Evolutionary conservation across 2,888 invertebrate species (phyloP).

Genomic region (Apomyelois bistriatella): DNA sequence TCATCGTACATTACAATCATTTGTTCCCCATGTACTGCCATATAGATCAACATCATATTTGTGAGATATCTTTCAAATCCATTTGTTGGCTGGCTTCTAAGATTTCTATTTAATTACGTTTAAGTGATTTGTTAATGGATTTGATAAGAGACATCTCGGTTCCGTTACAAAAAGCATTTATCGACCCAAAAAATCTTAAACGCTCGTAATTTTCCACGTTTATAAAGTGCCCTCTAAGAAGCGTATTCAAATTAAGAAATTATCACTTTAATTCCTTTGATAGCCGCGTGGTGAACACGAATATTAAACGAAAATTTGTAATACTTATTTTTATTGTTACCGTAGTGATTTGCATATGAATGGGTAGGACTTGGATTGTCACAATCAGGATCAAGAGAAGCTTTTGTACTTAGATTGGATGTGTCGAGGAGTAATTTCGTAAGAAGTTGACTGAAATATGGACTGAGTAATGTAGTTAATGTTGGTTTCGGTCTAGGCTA

Average conservation of each 20-base stretch:
- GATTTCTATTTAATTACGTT: constrained; percentile 50
- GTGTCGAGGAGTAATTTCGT: constrained; percentile 69
- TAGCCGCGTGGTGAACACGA: constrained; percentile 20
- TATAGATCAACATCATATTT: constrained; percentile 32
- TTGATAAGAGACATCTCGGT: constrained; percentile 32
- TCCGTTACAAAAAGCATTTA: constrained; percentile 42
- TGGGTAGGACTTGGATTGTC: constrained; percentile 29
- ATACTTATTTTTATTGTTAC: constrained; percentile 18
- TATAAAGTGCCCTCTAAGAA: constrained; percentile 38
- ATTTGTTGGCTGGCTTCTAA: constrained; percentile 35
- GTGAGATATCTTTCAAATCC: constrained; percentile 32
- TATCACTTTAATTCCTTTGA: constrained; percentile 33
- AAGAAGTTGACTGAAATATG: constrained; percentile 78
- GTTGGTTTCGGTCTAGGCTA: constrained; percentile 73
- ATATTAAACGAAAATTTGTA: constrained; percentile 26
- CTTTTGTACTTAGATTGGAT: constrained; percentile 67
- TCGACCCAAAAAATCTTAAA: constrained; percentile 40
- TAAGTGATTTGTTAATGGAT: constrained; percentile 53
- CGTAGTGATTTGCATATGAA: constrained; percentile 29
- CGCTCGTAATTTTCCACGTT: constrained; percentile 41
- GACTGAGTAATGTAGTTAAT: constrained; percentile 76
- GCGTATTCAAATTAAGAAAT: constrained; percentile 47
- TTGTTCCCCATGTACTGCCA: constrained; percentile 27
- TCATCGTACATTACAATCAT: not conserved
- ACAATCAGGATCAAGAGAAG: constrained; percentile 49